Evolutionary conservation across 2,888 invertebrate genomes (phyloP).

Genomic region (Macrophya alboannulata): DNA sequence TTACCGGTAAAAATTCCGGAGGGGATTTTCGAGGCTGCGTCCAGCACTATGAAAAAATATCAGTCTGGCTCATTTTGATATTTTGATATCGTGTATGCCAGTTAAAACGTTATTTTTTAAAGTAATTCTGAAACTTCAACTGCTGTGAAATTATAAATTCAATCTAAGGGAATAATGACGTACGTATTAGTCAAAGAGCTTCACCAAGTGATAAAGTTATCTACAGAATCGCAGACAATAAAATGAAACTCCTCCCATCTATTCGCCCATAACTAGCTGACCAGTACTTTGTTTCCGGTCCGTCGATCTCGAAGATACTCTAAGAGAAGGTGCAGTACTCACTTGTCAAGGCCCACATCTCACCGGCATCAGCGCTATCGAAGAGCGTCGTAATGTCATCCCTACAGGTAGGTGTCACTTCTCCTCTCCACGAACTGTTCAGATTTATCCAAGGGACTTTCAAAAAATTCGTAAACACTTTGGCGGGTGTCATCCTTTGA

Average conservation of each 20-base stretch:
- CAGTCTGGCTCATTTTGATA: background rate
- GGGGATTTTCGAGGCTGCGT: constrained; percentile 80
- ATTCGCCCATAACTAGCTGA: too few species aligned
- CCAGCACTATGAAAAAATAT: constrained; percentile 78
- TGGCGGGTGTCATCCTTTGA: background rate
- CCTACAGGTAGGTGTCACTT: background rate
- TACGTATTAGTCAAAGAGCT: too few species aligned
- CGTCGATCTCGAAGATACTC: background rate
- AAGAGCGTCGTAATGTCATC: constrained; percentile 6
- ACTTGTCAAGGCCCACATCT: constrained; percentile 30
- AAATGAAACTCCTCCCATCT: too few species aligned
- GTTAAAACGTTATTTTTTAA: background rate
- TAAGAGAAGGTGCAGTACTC: background rate
- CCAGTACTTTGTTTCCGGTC: too few species aligned
- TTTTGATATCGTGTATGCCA: background rate
- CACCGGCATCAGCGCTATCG: constrained; percentile 21
- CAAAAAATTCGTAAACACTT: background rate
- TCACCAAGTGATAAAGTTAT: too few species aligned
- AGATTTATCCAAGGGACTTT: constrained; percentile 22
- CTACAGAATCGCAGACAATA: too few species aligned
- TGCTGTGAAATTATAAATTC: background rate
- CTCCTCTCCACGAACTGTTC: background rate
- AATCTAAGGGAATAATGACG: background rate
- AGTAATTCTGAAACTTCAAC: background rate
- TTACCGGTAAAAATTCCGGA: constrained; percentile 80